Conservation (phyloP, 2,797 vertebrate genomes). For the Tapirus indicus region DNA sequence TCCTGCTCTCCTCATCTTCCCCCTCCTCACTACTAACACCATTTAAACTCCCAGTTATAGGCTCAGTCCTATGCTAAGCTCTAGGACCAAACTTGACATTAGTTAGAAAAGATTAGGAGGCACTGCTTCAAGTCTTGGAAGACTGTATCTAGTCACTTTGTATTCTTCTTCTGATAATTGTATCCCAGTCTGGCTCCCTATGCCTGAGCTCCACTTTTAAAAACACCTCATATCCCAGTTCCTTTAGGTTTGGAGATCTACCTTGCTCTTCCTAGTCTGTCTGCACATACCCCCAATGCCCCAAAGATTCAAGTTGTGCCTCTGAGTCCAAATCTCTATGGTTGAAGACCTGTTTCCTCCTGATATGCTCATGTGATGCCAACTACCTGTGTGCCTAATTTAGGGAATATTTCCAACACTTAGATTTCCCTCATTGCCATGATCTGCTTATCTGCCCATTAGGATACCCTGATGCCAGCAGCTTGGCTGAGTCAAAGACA, state of each 20-base stretch:
- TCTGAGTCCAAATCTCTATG: neutral
- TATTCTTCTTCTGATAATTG: neutral
- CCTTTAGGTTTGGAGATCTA: neutral
- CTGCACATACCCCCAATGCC: neutral
- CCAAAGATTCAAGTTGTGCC: neutral
- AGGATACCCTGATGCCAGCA: slow-evolving; percentile 13
- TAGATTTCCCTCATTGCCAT: slow-evolving; percentile 22
- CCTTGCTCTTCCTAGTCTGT: neutral
- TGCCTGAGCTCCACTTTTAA: neutral
- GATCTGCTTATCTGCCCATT: neutral
- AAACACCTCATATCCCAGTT: neutral
- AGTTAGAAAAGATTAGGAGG: slow-evolving; percentile 41
- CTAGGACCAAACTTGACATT: neutral
- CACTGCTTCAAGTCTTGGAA: neutral
- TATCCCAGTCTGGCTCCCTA: neutral
- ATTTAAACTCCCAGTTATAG: slow-evolving; percentile 55
- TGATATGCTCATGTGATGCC: neutral
- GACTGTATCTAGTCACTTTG: neutral
- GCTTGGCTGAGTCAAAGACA: neutral
- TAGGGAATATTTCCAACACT: slow-evolving; percentile 11
- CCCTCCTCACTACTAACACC: slow-evolving; percentile 1
- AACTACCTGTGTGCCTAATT: neutral
- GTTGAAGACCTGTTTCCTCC: neutral
- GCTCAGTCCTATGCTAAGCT: neutral
- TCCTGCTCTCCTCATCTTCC: neutral